Conservation (phyloP, 2,113 vertebrate species). For the Xerus inauris region DNA sequence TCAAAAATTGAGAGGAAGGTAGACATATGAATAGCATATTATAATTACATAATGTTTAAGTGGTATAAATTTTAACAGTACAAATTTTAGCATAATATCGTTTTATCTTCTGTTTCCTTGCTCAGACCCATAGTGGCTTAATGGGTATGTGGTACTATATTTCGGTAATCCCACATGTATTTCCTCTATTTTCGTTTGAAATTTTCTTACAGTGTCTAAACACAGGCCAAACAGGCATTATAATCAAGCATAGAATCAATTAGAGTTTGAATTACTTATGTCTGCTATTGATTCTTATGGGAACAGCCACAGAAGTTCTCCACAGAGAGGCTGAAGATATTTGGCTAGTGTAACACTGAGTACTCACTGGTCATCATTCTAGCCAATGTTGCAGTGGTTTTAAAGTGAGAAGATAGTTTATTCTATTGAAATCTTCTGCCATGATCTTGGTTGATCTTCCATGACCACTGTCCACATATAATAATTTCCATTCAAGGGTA, state of each 20-base stretch:
- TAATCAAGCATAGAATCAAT: background rate
- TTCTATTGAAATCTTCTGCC: background rate
- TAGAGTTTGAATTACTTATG: background rate
- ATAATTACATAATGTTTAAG: background rate
- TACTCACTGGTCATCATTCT: background rate
- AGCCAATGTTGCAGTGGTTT: background rate
- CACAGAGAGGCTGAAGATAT: background rate
- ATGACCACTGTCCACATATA: background rate
- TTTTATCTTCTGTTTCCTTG: background rate
- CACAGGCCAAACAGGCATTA: background rate
- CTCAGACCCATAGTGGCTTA: background rate
- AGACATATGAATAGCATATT: background rate
- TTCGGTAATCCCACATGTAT: background rate
- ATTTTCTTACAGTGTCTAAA: background rate
- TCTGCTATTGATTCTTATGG: background rate
- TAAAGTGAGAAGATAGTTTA: background rate
- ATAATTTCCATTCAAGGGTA: background rate
- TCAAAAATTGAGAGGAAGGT: background rate
- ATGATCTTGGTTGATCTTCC: background rate
- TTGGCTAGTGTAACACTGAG: background rate
- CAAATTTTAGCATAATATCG: background rate
- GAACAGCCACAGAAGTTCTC: background rate
- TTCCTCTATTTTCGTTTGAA: background rate
- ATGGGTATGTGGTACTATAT: background rate
- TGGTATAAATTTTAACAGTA: background rate